Percentiles rank a stretch among this genome's conserved stretches.
phyloP scores from a whole-genome alignment of 2,888 invertebrate genomes.

The Macrophya annulata region DNA sequence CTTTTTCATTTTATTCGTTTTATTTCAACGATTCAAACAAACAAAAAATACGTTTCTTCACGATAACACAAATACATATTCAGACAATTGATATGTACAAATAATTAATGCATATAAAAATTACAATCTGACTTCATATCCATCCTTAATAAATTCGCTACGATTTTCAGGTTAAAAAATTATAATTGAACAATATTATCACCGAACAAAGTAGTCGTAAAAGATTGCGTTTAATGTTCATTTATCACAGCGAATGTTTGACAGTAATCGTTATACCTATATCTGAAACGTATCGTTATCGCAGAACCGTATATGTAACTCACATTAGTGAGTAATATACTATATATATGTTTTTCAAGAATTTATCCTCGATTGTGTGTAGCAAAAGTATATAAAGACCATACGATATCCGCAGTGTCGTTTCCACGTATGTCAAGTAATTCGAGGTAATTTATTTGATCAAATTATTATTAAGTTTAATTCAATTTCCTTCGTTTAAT shows the following conservation, averaged over 20 bases:
- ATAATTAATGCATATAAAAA: neutral
- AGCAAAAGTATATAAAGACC: too few species aligned
- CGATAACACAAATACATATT: neutral
- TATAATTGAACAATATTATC: neutral
- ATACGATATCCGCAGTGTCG: neutral
- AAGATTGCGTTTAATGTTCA: neutral
- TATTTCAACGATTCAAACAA: neutral
- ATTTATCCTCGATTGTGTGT: conserved; percentile 10
- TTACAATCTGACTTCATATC: neutral
- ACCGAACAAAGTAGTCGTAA: neutral
- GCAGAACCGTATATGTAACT: neutral
- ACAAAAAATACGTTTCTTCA: neutral
- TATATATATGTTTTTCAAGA: conserved; percentile 1
- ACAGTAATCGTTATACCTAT: neutral
- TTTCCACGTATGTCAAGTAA: neutral
- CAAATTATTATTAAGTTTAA: conserved; percentile 42
- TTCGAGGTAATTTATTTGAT: conserved; percentile 41
- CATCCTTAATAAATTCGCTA: neutral
- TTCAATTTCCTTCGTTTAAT: conserved; percentile 54
- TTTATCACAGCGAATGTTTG: neutral
- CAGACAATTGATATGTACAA: neutral
- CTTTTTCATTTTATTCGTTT: neutral
- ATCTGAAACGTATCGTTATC: neutral
- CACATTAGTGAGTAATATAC: conserved; percentile 7
- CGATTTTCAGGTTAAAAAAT: neutral